A percentile compares a stretch with the other conserved stretches of the same genome.
Evolutionary conservation across 2,797 vertebrate species (phyloP).

Genomic region (Octomys mimax): DNA sequence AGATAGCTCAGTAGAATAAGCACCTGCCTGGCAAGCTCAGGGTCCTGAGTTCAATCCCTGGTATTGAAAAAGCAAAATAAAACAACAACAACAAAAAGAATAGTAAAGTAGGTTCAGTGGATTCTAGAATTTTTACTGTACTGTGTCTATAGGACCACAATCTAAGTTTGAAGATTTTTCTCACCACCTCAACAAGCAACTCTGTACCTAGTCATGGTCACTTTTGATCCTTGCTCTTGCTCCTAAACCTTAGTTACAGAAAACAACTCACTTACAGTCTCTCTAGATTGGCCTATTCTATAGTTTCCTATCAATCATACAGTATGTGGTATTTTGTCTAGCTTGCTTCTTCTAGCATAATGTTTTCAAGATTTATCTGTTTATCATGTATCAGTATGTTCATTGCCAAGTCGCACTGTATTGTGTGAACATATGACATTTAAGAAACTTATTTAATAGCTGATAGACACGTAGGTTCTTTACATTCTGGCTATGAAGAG

Average conservation of each 20-base stretch:
- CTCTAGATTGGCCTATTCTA: neutral
- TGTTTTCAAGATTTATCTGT: constrained; percentile 2
- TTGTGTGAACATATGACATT: neutral
- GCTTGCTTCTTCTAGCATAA: neutral
- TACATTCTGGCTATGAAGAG: neutral
- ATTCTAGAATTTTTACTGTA: neutral
- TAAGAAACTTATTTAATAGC: neutral
- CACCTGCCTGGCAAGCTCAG: no score
- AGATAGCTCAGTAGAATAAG: no score
- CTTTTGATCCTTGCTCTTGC: neutral
- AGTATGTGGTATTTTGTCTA: neutral
- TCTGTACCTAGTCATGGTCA: neutral
- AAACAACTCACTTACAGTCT: neutral
- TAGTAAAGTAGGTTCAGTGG: neutral
- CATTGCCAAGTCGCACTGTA: neutral
- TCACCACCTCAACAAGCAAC: neutral
- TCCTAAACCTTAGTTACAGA: neutral
- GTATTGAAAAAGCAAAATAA: no score
- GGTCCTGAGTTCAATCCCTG: no score
- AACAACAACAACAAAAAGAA: no score
- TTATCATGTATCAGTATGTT: neutral
- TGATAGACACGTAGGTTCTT: neutral
- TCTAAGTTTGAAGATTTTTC: constrained; percentile 42
- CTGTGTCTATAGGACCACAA: neutral
- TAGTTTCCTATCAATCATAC: neutral